Conservation (phyloP, 2,888 invertebrate genomes). For the Unio pictorum region DNA sequence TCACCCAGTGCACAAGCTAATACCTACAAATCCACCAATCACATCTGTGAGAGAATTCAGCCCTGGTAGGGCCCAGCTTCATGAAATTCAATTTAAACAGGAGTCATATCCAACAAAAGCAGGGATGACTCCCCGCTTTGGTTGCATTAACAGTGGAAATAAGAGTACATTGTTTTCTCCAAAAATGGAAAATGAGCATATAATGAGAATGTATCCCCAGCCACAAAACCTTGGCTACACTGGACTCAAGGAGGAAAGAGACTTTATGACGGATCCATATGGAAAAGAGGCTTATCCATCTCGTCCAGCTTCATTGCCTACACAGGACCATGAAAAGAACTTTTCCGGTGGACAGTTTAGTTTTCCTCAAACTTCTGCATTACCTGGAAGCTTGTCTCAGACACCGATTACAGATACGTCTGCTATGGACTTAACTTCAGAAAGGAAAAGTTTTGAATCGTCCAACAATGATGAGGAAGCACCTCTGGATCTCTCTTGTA, state of each 20-base stretch:
- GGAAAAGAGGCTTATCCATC: not conserved
- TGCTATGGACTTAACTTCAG: too few species aligned
- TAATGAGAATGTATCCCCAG: not conserved
- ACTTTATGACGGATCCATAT: too few species aligned
- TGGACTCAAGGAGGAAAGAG: not conserved
- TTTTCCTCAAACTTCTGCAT: too few species aligned
- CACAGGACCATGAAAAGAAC: constrained; percentile 3
- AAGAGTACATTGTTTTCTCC: not conserved
- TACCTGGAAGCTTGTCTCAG: too few species aligned
- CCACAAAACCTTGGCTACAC: constrained; percentile 1
- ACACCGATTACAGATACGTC: too few species aligned
- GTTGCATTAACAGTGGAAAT: constrained; percentile 4
- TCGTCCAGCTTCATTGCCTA: not conserved
- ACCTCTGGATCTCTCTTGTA: constrained; percentile 45
- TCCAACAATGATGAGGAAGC: constrained; percentile 6
- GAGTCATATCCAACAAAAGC: constrained; percentile 8
- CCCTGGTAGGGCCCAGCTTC: constrained; percentile 1
- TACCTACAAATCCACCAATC: constrained; percentile 32
- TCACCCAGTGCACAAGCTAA: constrained; percentile 26
- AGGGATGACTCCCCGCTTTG: not conserved
- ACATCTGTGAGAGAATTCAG: constrained; percentile 24
- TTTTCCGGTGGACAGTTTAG: not conserved
- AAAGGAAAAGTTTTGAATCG: too few species aligned
- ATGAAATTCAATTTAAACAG: not conserved
- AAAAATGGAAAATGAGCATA: too few species aligned